Conservation (phyloP, 2,888 invertebrate genomes). For the Diogma glabrata region DNA sequence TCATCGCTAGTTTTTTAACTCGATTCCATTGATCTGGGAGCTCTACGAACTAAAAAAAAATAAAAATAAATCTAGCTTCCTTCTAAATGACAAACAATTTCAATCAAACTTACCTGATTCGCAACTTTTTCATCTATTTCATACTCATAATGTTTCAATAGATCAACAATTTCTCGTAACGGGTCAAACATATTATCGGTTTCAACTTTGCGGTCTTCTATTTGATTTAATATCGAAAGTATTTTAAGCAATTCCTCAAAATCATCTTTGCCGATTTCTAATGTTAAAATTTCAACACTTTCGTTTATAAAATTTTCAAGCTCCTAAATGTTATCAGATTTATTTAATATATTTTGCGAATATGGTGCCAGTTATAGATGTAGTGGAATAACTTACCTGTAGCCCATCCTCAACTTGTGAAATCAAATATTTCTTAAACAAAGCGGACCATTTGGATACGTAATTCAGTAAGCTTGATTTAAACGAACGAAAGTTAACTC, state of each 20-base stretch:
- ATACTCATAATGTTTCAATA: conserved; percentile 75
- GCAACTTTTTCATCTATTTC: conserved; percentile 33
- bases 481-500: conserved; percentile 64
- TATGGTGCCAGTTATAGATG: too few relatives aligned
- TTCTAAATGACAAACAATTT: neutral
- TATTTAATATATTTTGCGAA: neutral
- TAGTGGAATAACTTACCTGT: conserved; percentile 46
- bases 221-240: conserved; percentile 66
- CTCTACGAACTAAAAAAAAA: conserved; percentile 45
- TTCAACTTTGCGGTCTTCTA: conserved; percentile 63
- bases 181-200: conserved; percentile 89
- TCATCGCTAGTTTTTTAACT: conserved; percentile 70
- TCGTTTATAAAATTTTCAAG: conserved; percentile 66
- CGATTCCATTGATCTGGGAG: conserved; percentile 82
- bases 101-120: neutral
- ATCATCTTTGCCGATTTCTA: conserved; percentile 69
- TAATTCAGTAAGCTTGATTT: conserved; percentile 72
- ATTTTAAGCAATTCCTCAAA: conserved; percentile 72
- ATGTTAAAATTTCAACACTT: conserved; percentile 58
- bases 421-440: conserved; percentile 77
- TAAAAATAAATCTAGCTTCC: too few relatives aligned
- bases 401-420: conserved; percentile 55
- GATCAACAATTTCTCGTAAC: conserved; percentile 70
- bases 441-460: conserved; percentile 77
- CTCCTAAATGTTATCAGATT: conserved; percentile 37